Conservation (phyloP, 2,888 invertebrate species). For the Cantharis flavilabris region DNA sequence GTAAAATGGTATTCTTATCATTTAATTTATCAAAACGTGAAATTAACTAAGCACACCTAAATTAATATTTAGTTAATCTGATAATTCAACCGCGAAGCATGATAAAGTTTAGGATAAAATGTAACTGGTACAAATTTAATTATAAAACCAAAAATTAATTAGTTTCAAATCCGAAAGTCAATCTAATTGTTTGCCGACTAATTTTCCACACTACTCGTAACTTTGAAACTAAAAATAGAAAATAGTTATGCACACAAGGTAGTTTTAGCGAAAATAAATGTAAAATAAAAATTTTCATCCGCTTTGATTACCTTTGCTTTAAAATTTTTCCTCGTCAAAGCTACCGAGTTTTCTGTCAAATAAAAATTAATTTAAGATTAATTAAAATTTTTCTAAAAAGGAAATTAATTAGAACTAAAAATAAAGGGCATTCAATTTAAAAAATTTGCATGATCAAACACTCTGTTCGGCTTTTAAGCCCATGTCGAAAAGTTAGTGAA, state of each 20-base stretch:
- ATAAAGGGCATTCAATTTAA: background rate
- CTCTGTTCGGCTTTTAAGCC: background rate
- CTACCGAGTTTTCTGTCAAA: background rate
- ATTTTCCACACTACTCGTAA: background rate
- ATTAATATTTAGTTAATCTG: constrained; percentile 10
- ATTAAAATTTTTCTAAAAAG: background rate
- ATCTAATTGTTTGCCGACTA: background rate
- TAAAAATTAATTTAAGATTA: background rate
- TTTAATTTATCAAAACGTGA: constrained; percentile 4
- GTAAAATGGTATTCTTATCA: background rate
- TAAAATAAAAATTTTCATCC: background rate
- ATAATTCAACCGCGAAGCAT: background rate
- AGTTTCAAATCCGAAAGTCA: background rate
- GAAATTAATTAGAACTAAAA: background rate
- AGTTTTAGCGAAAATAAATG: background rate
- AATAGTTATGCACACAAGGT: background rate
- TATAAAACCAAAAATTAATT: background rate
- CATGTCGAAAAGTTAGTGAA: background rate
- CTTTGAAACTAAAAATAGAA: background rate
- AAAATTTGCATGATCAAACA: background rate
- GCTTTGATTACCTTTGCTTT: background rate
- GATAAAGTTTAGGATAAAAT: background rate
- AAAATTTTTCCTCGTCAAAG: background rate
- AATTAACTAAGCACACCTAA: constrained; percentile 8
- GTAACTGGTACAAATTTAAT: background rate